Evolutionary conservation across 1,140 invertebrate genomes (phyloP), one percentile per base, ranked within the genome.

Genomic region (Drosophila carrolli): DNA sequence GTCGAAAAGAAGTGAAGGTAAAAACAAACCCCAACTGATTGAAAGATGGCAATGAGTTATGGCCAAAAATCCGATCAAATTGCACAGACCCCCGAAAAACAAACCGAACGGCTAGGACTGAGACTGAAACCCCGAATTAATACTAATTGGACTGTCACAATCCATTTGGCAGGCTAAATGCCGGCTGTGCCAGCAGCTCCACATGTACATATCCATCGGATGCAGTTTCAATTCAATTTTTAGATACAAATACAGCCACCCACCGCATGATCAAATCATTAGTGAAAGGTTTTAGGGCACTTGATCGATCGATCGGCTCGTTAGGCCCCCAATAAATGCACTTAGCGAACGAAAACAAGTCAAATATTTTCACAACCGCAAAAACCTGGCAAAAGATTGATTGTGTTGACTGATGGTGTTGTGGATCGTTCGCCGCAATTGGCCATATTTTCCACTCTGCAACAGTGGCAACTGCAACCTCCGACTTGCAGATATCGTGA

Each of bases 231-330:
- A 57, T 57, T 44, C 29, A 35, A 57, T 57, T 44, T 44, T 13
- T 9, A 44, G 7, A 35, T 41, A 55, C 27, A 43, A 10, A 48
- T 38, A 41, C 11, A 70, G 43, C 65, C 67, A 71, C 51, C 67
- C 67, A 78, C 68, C 50, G 62, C 84, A 90, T 84, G 88, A 90
- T 89, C 84, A 63, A 78, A 89, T 89, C 85, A 89, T 89, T 89
- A 89, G 85, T 89, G 85, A 89, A 89, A 84, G 84, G 84, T 89
- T 89, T 89, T 84, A 89, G 84, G 84, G 85, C 85, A 89, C 85
- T 89, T 89, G 84, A 89, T 81, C 80, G 84, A 89, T 89, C 54
- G 77, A 40, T 48, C 68, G 56, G 62, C 76, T 89, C 74, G 84
- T 89, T 89, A 83, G 70, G 77, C 67, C 40, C 57, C 70, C 66